phyloP scores from a whole-genome alignment of 2,888 invertebrate genomes.

The Cyrtodaria siliqua region DNA sequence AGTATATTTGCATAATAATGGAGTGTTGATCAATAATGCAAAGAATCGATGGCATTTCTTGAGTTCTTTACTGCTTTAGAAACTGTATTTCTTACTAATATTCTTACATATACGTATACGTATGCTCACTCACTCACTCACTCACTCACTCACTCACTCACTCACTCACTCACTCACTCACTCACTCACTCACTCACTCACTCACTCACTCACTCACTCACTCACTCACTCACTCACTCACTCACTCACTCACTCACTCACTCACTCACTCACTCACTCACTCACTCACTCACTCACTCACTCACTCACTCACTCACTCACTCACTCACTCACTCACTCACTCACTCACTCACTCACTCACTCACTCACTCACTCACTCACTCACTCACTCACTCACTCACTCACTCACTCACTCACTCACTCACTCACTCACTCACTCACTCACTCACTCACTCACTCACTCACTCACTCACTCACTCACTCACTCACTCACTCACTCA shows the following conservation, averaged over 20 bases:
- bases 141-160: conserved; percentile 4
- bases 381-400: conserved; percentile 9
- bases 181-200: conserved; percentile 24
- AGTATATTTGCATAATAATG: too few species aligned
- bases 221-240: conserved; percentile 22
- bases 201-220: conserved; percentile 23
- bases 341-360: conserved; percentile 9
- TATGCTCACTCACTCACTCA: too few species aligned
- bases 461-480: conserved; percentile 9
- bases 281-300: conserved; percentile 14
- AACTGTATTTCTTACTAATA: too few species aligned
- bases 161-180: too few species aligned
- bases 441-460: conserved; percentile 9
- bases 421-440: conserved; percentile 9
- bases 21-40: too few species aligned
- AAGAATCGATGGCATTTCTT: too few species aligned
- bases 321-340: conserved; percentile 9
- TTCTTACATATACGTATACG: too few species aligned
- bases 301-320: conserved; percentile 9
- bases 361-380: conserved; percentile 9
- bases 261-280: conserved; percentile 22
- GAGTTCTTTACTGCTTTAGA: too few species aligned
- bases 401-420: conserved; percentile 9
- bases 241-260: conserved; percentile 19
- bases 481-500: conserved; percentile 9